phyloP scores from a whole-genome alignment of 2,888 invertebrate species.

The Tipula lateralis region DNA sequence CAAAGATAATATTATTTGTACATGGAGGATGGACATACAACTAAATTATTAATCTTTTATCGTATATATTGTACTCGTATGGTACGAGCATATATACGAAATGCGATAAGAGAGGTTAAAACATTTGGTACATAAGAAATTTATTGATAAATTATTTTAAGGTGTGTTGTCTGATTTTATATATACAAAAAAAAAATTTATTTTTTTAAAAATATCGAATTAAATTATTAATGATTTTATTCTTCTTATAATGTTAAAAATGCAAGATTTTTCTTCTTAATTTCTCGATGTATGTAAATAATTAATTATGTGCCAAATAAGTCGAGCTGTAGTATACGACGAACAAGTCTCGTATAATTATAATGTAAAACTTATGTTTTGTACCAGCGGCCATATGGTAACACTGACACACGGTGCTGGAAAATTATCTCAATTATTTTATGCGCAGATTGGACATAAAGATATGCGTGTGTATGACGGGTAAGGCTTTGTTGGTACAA shows the following conservation, averaged over 20 bases:
- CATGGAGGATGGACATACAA: slow-evolving; percentile 19
- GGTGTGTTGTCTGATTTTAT: slow-evolving; percentile 9
- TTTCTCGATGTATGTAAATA: not conserved
- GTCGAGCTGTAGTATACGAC: not conserved
- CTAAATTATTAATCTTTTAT: slow-evolving; percentile 20
- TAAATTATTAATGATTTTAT: slow-evolving; percentile 24
- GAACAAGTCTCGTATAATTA: not conserved
- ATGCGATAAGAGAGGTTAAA: not conserved
- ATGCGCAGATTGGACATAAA: no score
- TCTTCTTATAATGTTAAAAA: not conserved
- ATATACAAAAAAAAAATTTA: not conserved
- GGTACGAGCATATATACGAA: not conserved
- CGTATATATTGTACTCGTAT: not conserved
- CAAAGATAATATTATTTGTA: not conserved
- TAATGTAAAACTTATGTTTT: not conserved
- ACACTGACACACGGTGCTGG: not conserved
- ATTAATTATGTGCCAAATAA: slow-evolving; percentile 6
- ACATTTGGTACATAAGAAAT: not conserved
- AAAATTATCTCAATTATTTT: not conserved
- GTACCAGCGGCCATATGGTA: not conserved
- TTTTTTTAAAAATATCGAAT: not conserved
- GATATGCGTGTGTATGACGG: no score
- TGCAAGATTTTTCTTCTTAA: not conserved
- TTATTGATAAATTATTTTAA: slow-evolving; percentile 24
- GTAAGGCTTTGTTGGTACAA: no score